Conservation (phyloP, 2,113 vertebrate species). For the Scartelaos histophorus region DNA sequence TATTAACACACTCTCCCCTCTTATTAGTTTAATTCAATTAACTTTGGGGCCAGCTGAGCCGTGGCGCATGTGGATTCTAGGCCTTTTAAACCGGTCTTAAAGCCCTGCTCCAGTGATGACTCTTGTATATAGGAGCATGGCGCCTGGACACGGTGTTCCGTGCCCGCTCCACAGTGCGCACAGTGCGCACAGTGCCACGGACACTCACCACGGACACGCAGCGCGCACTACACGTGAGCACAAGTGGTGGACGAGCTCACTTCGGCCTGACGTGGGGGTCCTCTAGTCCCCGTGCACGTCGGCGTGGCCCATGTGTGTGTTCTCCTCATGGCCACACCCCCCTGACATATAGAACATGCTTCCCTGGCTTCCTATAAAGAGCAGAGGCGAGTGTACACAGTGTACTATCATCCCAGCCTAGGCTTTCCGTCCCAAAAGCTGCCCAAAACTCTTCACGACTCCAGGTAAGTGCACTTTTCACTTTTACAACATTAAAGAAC, state of each 20-base stretch:
- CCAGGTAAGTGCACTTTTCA: conserved; percentile 41
- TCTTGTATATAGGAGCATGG: too few species aligned
- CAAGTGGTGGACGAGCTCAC: conserved; percentile 42
- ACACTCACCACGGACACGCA: too few species aligned
- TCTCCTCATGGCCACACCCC: conserved; percentile 31
- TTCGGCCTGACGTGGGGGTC: neutral
- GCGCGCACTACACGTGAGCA: neutral
- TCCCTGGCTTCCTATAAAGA: conserved; percentile 50
- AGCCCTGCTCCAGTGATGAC: neutral
- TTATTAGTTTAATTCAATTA: too few species aligned
- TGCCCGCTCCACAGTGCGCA: too few species aligned
- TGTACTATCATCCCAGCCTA: neutral
- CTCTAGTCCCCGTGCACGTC: conserved; percentile 1
- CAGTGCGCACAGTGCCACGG: too few species aligned
- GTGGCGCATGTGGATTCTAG: neutral
- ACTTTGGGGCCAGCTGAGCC: too few species aligned
- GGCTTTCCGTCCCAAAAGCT: neutral
- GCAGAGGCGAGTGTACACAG: conserved; percentile 20
- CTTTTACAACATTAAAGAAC: neutral
- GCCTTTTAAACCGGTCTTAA: neutral
- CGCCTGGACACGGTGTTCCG: too few species aligned
- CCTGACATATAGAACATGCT: conserved; percentile 26
- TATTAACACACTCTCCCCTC: too few species aligned
- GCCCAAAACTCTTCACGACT: neutral
- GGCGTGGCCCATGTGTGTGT: conserved; percentile 16